Evolutionary conservation across 2,113 vertebrate species (phyloP), one percentile per base, ranked within the genome.

Genomic region (Lepus timidus): DNA sequence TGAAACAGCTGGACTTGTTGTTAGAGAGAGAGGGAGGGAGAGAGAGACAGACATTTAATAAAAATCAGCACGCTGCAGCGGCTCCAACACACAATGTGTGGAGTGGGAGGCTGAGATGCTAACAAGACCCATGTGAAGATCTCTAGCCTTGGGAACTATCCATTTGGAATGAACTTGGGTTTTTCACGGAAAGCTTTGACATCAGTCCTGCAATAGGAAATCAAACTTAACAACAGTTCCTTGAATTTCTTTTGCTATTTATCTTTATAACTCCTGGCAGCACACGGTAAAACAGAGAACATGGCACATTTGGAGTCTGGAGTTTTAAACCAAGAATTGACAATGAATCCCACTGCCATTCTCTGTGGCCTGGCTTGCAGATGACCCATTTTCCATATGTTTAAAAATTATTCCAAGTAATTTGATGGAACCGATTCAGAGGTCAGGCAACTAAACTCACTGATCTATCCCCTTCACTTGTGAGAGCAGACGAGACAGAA

Each of bases 1-100:
- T 74, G 68, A 90, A 93, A 95, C 49, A 85, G 88, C 79, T 95
- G 51, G 78, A 78, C 62, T 81, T 75, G 62, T 85, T 85, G 78
- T 44, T 58, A 44, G 55, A 58, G 13, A 58, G 17, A 58, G 17
- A 58, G 44, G 62, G 84, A 92, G 39, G 31, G 44, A 88, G 85
- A 71, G 44, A 44, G 6, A 44, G 44, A 44, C 44, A 44, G 44
- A 44, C 44, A 44, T 76, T 84, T 62, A 85, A 68, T 86, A 64
- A 93, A 92, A 92, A 96, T 74, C 52, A 85, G 31, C 85, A 82
- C 39, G 49, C 79, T 90, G 33, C 11, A 62, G 67, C 67, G 90
- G 81, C 82, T 92, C 78, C 87, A 87, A 70, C 80, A 95, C 25
- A 80, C 4, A 36, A 22, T 74, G n/a, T 68, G 36, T 13, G n/a